A percentile compares a stretch with the other conserved stretches of the same genome.
These are phyloP conservation scores for Distichodus sexfasciatus DNA, from an alignment of 2,797 vertebrate genomes.

Conservation along the genomic window DNA sequence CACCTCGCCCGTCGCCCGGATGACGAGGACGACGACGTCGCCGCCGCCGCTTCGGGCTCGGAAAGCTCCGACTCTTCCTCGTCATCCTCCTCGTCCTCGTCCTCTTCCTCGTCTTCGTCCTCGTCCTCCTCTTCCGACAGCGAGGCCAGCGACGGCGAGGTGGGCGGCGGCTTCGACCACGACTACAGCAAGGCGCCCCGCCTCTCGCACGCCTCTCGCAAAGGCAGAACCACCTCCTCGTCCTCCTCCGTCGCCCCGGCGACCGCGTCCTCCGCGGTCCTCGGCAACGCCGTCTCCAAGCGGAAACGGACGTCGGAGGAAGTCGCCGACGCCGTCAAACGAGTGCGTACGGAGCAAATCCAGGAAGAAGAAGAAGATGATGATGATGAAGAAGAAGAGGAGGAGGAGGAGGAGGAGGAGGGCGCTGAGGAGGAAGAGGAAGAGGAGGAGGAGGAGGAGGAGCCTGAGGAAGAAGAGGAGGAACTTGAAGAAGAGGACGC, in stretches of 20 bases:
- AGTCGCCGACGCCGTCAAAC: slow-evolving; percentile 54
- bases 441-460: slow-evolving; percentile 69
- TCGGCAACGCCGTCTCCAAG: no score
- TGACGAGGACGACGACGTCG: no score
- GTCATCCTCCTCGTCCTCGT: slow-evolving; percentile 60
- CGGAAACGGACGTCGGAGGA: slow-evolving; percentile 60
- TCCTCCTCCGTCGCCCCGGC: no score
- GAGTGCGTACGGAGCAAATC: slow-evolving; percentile 46
- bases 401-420: slow-evolving; percentile 54
- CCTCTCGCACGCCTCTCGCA: slow-evolving; percentile 62
- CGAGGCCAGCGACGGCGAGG: slow-evolving; percentile 79
- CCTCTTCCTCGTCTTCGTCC: slow-evolving; percentile 70
- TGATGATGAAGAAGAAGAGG: slow-evolving; percentile 58
- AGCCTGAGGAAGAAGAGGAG: slow-evolving; percentile 72
- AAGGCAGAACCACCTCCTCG: slow-evolving; percentile 61
- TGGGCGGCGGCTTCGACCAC: slow-evolving; percentile 91
- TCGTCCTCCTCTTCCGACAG: slow-evolving; percentile 80
- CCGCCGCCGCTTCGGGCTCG: slow-evolving; percentile 67
- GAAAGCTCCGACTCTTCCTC: slow-evolving; percentile 72
- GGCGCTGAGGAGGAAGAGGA: slow-evolving; percentile 71
- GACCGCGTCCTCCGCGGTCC: no score
- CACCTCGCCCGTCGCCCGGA: slow-evolving; percentile 67
- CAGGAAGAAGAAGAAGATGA: slow-evolving; percentile 39
- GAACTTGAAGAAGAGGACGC: slow-evolving; percentile 59
- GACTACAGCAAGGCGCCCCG: slow-evolving; percentile 95